Percentiles rank a stretch among this genome's conserved stretches.
Evolutionary conservation across 2,113 vertebrate genomes (phyloP).

Genomic region (Talpa occidentalis): DNA sequence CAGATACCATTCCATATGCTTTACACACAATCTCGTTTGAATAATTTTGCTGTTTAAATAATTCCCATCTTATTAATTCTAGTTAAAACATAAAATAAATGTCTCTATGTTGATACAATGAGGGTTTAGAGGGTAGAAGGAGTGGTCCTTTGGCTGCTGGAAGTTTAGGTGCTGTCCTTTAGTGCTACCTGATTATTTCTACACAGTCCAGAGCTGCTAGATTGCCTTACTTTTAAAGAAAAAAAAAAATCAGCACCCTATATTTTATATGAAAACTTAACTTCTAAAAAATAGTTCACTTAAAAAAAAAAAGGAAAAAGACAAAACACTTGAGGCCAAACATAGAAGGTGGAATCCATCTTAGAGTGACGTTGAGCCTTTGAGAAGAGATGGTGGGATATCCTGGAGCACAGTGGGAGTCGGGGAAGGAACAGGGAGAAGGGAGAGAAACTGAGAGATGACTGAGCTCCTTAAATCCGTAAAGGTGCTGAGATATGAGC

Average conservation of each 20-base stretch:
- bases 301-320: background rate
- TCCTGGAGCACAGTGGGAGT: accelerated
- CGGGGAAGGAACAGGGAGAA: accelerated
- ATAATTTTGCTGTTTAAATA: background rate
- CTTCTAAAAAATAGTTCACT: background rate
- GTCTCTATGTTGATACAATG: background rate
- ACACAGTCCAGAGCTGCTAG: background rate
- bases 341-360: background rate
- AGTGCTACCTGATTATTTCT: background rate
- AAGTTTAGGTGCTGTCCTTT: background rate
- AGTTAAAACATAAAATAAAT: background rate
- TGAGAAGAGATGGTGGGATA: accelerated
- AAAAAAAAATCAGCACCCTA: background rate
- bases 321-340: background rate
- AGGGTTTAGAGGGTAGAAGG: too few species aligned
- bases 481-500: accelerated
- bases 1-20: background rate
- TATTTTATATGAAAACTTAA: background rate
- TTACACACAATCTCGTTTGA: background rate
- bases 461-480: too few species aligned
- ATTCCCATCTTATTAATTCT: background rate
- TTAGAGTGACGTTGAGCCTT: background rate
- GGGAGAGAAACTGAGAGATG: background rate
- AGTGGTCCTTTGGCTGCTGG: background rate
- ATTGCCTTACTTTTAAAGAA: background rate